Base-by-base conservation (phyloP, 1,140 invertebrate genomes). In the Euwallacea fornicatus region DNA sequence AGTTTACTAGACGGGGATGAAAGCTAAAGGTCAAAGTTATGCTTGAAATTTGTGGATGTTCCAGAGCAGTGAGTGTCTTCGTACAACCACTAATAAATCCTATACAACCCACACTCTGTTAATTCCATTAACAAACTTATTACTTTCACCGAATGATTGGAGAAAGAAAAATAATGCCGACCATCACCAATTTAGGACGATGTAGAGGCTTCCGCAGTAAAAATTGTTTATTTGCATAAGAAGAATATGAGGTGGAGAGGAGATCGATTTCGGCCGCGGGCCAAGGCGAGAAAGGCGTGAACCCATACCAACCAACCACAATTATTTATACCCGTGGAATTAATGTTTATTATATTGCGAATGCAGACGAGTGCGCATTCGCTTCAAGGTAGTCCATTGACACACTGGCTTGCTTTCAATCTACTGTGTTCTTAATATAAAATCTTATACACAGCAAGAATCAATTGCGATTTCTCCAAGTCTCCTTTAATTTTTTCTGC, bases 361-460 rank as follows among this genome's bases (percentile, higher is more conserved):
- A 46, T 47, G 61, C 42, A 66, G 54, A 61, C 53, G 44, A 71
- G 59, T 64, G 72, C 72, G 61, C 73, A 67, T 65, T 72, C 74
- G 44, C 54, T 56, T 50, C 56, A 73, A 9, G 65, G 61, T 74
- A 78, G 73, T 78, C 69, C 69, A 75, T 76, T 80, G 78, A 79
- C 78, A 78, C 68, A 79, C 78, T 80, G 78, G 73, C 79, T 79
- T 79, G 77, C 75, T 80, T 78, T 80, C 78, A 71, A 78, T 80
- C 75, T 73, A 78, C 79, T 78, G 77, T 79, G 79, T 80, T 76
- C 79, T 70, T 76, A 79, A 80, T 79, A 78, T 65, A 71, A 74
- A 69, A 75, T 73, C 71, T 74, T 76, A 74, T 78, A 77, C 78
- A 78, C 76, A 79, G 78, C 73, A 69, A 77, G 72, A 71, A 73